phyloP scores from a whole-genome alignment of 2,797 vertebrate genomes.

The Rhabdophis nuchalis region DNA sequence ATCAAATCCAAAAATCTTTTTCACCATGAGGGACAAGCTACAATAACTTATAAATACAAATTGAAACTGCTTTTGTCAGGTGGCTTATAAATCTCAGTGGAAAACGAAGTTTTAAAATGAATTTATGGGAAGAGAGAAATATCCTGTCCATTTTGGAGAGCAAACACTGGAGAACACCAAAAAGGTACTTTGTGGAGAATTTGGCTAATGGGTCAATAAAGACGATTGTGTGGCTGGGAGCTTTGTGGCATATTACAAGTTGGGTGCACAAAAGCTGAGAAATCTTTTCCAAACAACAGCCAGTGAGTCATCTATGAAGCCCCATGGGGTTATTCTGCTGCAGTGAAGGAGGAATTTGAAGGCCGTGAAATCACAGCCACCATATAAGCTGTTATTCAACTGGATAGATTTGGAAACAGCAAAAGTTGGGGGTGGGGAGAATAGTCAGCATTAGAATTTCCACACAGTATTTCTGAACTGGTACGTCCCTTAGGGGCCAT shows the following conservation, averaged over 20 bases:
- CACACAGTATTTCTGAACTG: background rate
- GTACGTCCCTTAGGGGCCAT: background rate
- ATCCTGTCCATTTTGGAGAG: background rate
- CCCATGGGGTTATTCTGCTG: background rate
- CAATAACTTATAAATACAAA: background rate
- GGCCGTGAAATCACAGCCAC: background rate
- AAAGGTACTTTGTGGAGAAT: background rate
- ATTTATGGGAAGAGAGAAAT: background rate
- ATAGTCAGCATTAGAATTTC: background rate
- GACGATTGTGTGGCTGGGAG: background rate
- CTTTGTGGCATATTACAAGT: background rate
- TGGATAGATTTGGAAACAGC: background rate
- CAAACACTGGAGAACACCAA: background rate
- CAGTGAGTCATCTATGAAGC: background rate
- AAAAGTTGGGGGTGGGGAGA: background rate
- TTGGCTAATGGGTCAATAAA: background rate
- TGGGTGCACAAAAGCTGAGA: background rate
- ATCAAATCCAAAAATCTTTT: background rate
- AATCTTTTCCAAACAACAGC: background rate
- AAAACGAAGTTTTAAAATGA: background rate
- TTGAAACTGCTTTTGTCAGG: background rate
- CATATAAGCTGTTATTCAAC: background rate
- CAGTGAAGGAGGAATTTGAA: background rate
- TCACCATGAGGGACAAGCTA: background rate
- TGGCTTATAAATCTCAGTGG: background rate